Base-by-base conservation (phyloP, 1,140 invertebrate species). In the Oryzaephilus surinamensis region DNA sequence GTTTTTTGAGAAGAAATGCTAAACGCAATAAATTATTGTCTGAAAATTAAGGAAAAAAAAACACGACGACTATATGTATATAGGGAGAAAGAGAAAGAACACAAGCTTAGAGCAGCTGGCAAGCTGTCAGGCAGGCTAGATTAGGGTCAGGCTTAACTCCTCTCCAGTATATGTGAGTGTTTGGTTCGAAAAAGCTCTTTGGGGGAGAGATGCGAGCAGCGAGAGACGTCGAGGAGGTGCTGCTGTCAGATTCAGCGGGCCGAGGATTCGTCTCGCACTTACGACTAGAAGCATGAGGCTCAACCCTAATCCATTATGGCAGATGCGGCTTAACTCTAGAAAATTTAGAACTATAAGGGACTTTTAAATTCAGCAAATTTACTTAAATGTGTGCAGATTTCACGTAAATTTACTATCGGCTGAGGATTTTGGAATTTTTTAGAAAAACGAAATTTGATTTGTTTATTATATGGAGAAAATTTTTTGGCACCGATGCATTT, bases 301-400 rank as follows among this genome's bases (percentile, higher is more conserved):
- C 54, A 47, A 50, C 55, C 55, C 54, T 52, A 55, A 55, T 58
- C 52, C 53, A 58, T 58, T 58, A 58, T 58, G 55, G 55, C 55
- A 52, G 55, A 44, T 41, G 42, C 45, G 44, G 50, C 50, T 49
- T 52, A 49, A 46, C 41, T 41, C 26, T 19, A n/a, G 23, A 41
- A 51, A 51, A 51, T 51, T 51, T 51, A 51, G 40, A 45, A 33
- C 45, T 27, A 16, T 24, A n/a, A 12, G 32, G 16, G 32, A 35
- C 32, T 35, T 35, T 35, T 35, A 35, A 35, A 35, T 35, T 31
- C 19, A 31, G 14, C 19, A 31, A 31, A 35, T 35, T 13, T 35
- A 20, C 32, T 21, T 21, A 35, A 35, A 35, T 24, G 19, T 17
- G 13, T n/a, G 21, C 21, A 18, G 29, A 18, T 31, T 31, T 31